phyloP scores from a whole-genome alignment of 2,113 vertebrate genomes.

The Riparia riparia region DNA sequence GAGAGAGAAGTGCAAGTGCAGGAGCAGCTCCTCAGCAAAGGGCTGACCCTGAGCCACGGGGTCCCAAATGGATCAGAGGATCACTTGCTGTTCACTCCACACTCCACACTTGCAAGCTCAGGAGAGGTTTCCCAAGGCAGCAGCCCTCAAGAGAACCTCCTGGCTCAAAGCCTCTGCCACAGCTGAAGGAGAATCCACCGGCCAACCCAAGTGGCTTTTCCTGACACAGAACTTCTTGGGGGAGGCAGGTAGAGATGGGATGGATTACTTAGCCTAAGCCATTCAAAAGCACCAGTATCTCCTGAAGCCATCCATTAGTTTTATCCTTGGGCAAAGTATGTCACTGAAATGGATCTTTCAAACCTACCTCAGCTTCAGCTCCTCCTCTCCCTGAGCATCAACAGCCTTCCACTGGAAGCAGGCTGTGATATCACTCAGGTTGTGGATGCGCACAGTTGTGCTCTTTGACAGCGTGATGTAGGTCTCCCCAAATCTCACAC shows the following conservation, averaged over 20 bases:
- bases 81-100: neutral
- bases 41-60: accelerated
- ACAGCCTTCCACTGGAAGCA: neutral
- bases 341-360: neutral
- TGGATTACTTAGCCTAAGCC: neutral
- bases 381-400: neutral
- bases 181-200: neutral
- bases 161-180: neutral
- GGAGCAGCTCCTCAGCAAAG: neutral
- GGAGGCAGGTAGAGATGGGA: neutral
- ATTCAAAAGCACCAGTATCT: neutral
- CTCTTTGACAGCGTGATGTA: constrained; percentile 77
- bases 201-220: neutral
- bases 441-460: constrained; percentile 77
- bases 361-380: constrained; percentile 74
- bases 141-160: neutral
- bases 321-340: too few relatives aligned
- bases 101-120: neutral
- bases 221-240: neutral
- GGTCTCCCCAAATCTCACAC: constrained; percentile 78
- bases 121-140: neutral
- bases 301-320: accelerated
- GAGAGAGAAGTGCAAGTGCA: neutral
- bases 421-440: constrained; percentile 76
- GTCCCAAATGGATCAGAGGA: neutral